Percentiles rank a stretch among this genome's conserved stretches.
These are phyloP conservation scores for Acrossocheilus wenchowensis DNA, from an alignment of 2,797 vertebrate genomes.

Conservation along the genomic window DNA sequence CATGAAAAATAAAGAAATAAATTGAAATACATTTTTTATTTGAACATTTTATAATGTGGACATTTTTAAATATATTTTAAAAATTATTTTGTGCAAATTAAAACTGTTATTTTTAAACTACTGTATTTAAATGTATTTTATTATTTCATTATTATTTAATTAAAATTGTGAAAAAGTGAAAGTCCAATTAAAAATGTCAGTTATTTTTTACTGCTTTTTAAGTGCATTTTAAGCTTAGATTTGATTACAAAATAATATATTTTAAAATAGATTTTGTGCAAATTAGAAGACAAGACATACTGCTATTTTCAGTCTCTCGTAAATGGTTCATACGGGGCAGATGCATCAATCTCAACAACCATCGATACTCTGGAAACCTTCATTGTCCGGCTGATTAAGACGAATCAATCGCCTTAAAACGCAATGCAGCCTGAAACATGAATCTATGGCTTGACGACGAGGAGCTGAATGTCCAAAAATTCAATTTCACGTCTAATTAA, in stretches of 20 bases:
- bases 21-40: too few relatives aligned
- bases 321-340: neutral
- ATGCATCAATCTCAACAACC: neutral
- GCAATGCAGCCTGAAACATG: neutral
- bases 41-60: too few relatives aligned
- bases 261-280: neutral
- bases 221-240: too few relatives aligned
- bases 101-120: neutral
- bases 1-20: too few relatives aligned
- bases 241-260: neutral
- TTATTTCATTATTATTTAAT: too few relatives aligned
- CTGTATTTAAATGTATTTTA: too few relatives aligned
- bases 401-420: neutral
- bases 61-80: too few relatives aligned
- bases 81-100: too few relatives aligned
- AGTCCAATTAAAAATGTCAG: too few relatives aligned
- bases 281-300: neutral
- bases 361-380: neutral
- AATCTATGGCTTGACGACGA: neutral
- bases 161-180: too few relatives aligned
- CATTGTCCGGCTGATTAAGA: slow-evolving; percentile 13
- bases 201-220: too few relatives aligned
- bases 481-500: neutral
- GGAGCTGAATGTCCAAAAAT: neutral
- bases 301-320: neutral